Evolutionary conservation across 2,888 invertebrate genomes (phyloP).

Genomic region (Galeopsomyia nigrocyanea): DNA sequence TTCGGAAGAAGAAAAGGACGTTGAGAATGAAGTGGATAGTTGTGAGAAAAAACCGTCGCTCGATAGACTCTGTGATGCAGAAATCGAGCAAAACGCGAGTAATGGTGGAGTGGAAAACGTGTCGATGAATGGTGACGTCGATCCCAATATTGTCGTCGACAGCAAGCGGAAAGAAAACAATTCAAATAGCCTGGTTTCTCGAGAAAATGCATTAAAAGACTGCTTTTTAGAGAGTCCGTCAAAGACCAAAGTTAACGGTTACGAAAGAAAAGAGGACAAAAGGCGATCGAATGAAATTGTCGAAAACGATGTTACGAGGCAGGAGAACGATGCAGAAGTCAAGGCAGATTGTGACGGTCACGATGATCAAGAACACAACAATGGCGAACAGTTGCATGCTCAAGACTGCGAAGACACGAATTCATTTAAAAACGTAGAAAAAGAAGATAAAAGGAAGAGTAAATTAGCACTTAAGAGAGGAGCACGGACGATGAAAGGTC

Average conservation of each 20-base stretch:
- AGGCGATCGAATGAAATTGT: conserved; percentile 23
- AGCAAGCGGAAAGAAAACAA: conserved; percentile 44
- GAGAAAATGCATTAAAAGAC: conserved; percentile 39
- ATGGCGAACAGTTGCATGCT: conserved; percentile 35
- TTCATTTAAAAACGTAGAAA: conserved; percentile 40
- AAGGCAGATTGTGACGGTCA: conserved; percentile 49
- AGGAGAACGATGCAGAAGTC: conserved; percentile 61
- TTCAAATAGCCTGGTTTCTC: conserved; percentile 26
- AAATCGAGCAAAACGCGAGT: conserved; percentile 23
- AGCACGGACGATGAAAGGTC: conserved; percentile 54
- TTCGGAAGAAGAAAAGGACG: conserved; percentile 53
- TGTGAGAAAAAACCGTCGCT: conserved; percentile 43
- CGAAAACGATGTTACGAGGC: conserved; percentile 22
- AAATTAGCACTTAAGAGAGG: conserved; percentile 48
- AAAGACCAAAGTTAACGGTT: conserved; percentile 43
- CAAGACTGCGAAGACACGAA: conserved; percentile 47
- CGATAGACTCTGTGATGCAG: conserved; percentile 28
- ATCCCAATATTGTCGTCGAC: conserved; percentile 11
- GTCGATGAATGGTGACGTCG: conserved; percentile 42
- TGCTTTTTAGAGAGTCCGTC: conserved; percentile 26
- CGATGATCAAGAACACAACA: conserved; percentile 10
- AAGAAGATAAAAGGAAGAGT: conserved; percentile 46
- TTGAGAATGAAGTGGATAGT: conserved; percentile 48
- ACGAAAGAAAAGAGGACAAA: conserved; percentile 47
- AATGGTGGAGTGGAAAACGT: conserved; percentile 42